These are phyloP conservation scores for Hesperophylax magnus DNA, from an alignment of 1,140 invertebrate species.

Conservation along the genomic window DNA sequence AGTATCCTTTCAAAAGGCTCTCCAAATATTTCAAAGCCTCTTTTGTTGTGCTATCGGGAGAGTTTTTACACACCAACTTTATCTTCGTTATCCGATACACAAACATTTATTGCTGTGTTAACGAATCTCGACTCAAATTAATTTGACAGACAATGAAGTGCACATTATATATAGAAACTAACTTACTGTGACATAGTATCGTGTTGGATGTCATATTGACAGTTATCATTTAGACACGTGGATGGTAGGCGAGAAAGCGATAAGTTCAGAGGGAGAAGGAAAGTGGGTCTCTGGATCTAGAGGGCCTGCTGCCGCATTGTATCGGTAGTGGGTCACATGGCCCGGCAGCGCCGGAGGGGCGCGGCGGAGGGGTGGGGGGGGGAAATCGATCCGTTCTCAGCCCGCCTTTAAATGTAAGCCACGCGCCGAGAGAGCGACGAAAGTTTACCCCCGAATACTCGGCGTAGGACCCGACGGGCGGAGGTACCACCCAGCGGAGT, in stretches of 20 bases:
- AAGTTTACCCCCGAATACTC: slow-evolving; percentile 45
- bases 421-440: slow-evolving; percentile 23
- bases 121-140: not conserved
- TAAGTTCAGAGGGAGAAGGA: not conserved
- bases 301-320: slow-evolving; percentile 47
- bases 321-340: not conserved
- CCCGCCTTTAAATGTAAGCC: slow-evolving; percentile 26
- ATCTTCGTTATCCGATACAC: not conserved
- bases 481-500: no score
- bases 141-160: not conserved
- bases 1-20: not conserved
- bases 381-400: slow-evolving; percentile 35
- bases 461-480: no score
- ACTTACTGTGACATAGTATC: not conserved
- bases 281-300: slow-evolving; percentile 31
- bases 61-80: not conserved
- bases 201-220: slow-evolving; percentile 22
- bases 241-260: not conserved
- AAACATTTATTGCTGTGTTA: not conserved
- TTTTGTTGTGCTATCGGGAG: not conserved
- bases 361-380: slow-evolving; percentile 23
- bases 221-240: slow-evolving; percentile 17
- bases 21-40: not conserved
- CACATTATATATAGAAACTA: not conserved
- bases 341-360: not conserved